phyloP scores from a whole-genome alignment of 2,888 invertebrate species.

The Acrocyrtus sp. region DNA sequence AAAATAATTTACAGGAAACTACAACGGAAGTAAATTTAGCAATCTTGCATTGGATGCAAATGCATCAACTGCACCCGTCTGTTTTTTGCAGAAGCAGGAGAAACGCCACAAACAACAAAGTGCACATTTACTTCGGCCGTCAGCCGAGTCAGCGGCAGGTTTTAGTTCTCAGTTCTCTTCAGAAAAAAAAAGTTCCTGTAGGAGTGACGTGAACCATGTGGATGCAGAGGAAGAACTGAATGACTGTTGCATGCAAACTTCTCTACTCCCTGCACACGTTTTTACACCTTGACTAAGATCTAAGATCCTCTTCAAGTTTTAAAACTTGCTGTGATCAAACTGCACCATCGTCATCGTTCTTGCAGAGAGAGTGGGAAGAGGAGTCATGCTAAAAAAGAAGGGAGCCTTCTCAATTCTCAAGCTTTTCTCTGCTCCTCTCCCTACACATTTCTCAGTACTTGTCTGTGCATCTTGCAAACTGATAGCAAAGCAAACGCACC shows the following conservation, averaged over 20 bases:
- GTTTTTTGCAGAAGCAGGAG: no score
- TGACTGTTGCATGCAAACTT: slow-evolving; percentile 15
- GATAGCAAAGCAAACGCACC: no score
- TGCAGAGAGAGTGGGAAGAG: background rate
- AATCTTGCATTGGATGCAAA: no score
- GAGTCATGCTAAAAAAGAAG: background rate
- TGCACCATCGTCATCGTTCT: background rate
- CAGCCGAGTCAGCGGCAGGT: no score
- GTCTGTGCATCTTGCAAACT: background rate
- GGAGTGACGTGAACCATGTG: slow-evolving; percentile 45
- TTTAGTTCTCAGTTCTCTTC: no score
- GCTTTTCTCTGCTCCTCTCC: background rate
- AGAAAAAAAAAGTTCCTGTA: no score
- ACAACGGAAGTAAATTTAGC: no score
- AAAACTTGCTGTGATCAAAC: background rate
- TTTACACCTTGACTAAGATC: slow-evolving; percentile 26
- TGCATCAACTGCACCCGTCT: no score
- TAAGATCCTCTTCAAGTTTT: no score
- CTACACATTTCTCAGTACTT: background rate
- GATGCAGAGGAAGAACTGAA: slow-evolving; percentile 39
- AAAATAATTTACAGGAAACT: no score
- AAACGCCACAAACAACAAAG: no score
- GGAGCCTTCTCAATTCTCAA: background rate
- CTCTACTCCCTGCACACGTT: slow-evolving; percentile 12
- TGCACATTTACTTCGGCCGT: no score